Evolutionary conservation across 2,888 invertebrate species (phyloP).

Genomic region (Oscheius sp.): DNA sequence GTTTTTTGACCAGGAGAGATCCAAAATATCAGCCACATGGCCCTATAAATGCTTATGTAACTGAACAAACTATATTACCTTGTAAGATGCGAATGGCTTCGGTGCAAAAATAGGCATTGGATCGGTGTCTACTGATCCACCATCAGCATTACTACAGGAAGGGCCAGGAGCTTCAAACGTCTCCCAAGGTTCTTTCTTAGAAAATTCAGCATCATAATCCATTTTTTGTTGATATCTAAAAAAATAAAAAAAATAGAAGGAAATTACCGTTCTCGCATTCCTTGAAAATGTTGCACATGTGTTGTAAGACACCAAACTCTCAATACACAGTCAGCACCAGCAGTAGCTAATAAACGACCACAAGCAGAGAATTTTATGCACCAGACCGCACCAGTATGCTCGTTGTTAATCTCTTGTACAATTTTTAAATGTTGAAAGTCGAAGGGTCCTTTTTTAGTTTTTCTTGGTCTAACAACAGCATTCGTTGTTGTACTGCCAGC

Average conservation of each 20-base stretch:
- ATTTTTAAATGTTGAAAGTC: constrained; percentile 89
- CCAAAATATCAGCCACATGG: constrained; percentile 93
- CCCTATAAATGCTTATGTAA: constrained; percentile 78
- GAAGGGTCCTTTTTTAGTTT: constrained; percentile 94
- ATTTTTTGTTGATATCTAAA: constrained; percentile 48
- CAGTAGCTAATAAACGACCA: constrained; percentile 88
- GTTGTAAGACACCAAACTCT: constrained; percentile 94
- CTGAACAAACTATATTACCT: constrained; percentile 21
- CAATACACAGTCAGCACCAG: constrained; percentile 93
- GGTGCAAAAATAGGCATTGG: constrained; percentile 48
- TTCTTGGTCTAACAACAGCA: constrained; percentile 82
- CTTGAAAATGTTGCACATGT: constrained; percentile 90
- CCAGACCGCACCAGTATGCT: constrained; percentile 91
- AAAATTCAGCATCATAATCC: constrained; percentile 45
- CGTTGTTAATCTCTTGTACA: constrained; percentile 82
- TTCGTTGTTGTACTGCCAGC: constrained; percentile 33
- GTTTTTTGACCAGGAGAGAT: constrained; percentile 95
- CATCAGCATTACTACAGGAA: constrained; percentile 39
- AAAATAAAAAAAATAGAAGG: background rate
- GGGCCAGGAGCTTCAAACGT: constrained; percentile 51
- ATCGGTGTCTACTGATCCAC: constrained; percentile 21
- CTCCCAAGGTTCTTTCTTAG: constrained; percentile 51
- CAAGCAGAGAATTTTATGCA: constrained; percentile 98
- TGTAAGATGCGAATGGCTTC: constrained; percentile 65
- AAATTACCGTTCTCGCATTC: constrained; percentile 86